Conservation (phyloP, 2,113 vertebrate species). For the Corapipo altera region DNA sequence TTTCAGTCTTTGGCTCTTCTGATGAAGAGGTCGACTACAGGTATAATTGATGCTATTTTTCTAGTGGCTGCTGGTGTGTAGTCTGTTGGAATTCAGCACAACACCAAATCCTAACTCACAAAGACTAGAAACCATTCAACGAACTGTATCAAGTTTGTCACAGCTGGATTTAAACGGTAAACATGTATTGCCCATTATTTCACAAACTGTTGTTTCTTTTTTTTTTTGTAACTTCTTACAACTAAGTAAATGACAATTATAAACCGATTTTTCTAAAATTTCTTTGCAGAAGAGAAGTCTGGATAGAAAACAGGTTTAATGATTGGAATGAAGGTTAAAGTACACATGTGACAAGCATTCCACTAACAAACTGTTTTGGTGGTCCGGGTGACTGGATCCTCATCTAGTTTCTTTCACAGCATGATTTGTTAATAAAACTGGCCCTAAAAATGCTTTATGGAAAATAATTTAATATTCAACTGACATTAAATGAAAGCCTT, state of each 20-base stretch:
- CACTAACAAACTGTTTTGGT: not conserved
- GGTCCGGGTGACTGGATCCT: not conserved
- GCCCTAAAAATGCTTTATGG: not conserved
- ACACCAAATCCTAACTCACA: not conserved
- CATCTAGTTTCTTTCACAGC: not conserved
- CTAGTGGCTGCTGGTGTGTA: not conserved
- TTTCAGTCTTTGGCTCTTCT: not conserved
- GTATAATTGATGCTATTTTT: not conserved
- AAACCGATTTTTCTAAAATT: not conserved
- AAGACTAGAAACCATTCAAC: not conserved
- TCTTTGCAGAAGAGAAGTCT: not conserved
- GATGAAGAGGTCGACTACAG: not conserved
- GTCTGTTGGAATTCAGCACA: not conserved
- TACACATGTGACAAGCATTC: not conserved
- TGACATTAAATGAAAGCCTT: not conserved
- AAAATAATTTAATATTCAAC: not conserved
- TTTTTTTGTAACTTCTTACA: not conserved
- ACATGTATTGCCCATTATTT: not conserved
- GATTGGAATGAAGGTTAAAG: not conserved
- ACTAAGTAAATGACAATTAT: not conserved
- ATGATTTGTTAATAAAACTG: not conserved
- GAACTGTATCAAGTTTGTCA: not conserved
- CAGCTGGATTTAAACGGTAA: not conserved
- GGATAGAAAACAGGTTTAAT: not conserved
- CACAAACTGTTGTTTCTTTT: not conserved